phyloP scores from a whole-genome alignment of 2,888 invertebrate genomes.

The Epirrhoe tristata region DNA sequence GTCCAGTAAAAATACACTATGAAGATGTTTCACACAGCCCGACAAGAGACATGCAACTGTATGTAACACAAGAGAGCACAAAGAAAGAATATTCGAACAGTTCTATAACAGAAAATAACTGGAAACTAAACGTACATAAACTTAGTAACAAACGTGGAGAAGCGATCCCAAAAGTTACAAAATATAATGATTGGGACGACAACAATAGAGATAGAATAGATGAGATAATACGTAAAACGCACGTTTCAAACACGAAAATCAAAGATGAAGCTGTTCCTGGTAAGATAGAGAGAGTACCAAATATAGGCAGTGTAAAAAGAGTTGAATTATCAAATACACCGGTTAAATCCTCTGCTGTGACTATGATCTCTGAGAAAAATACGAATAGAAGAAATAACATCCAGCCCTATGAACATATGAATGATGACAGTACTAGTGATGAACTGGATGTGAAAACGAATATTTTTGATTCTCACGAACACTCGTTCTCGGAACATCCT shows the following conservation, averaged over 20 bases:
- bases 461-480: constrained; percentile 20
- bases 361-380: constrained; percentile 7
- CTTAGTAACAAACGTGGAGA: not conserved
- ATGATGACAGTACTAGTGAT: constrained; percentile 23
- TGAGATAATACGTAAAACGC: constrained; percentile 24
- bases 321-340: constrained; percentile 51
- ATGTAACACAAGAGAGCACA: not conserved
- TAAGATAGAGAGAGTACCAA: constrained; percentile 56
- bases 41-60: constrained; percentile 2
- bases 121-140: constrained; percentile 26
- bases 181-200: constrained; percentile 6
- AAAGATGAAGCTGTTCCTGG: constrained; percentile 41
- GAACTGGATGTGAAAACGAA: constrained; percentile 32
- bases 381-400: constrained; percentile 20
- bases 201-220: constrained; percentile 10
- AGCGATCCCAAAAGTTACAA: constrained; percentile 1
- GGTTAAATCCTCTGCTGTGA: constrained; percentile 53
- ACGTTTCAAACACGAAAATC: constrained; percentile 8
- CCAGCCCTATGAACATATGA: constrained; percentile 1
- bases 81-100: constrained; percentile 55
- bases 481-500: constrained; percentile 2
- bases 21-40: not conserved
- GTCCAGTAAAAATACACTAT: constrained; percentile 11
- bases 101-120: constrained; percentile 50
- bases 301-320: constrained; percentile 57